Percentiles rank a stretch among this genome's conserved stretches.
phyloP scores from a whole-genome alignment of 2,113 vertebrate genomes.

The Festucalex cinctus region DNA sequence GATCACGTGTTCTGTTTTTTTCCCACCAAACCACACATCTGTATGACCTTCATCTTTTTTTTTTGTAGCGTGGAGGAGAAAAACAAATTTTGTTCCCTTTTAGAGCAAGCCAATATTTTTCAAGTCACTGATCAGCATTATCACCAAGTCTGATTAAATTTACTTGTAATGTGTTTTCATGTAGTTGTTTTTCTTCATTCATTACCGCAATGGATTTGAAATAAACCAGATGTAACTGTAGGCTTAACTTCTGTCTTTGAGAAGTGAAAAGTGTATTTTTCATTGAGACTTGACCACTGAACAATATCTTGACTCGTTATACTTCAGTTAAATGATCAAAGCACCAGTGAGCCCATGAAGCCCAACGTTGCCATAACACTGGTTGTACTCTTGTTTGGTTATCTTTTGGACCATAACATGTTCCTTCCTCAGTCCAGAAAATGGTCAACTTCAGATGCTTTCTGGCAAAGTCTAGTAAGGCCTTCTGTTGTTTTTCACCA shows the following conservation, averaged over 20 bases:
- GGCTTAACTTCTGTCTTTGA: neutral
- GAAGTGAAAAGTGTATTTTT: neutral
- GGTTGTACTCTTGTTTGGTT: too few species aligned
- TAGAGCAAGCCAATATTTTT: slow-evolving; percentile 32
- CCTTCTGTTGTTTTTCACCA: too few species aligned
- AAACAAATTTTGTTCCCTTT: slow-evolving; percentile 40
- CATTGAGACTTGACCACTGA: neutral
- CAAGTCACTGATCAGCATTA: neutral
- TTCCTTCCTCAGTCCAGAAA: too few species aligned
- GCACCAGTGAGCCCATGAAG: too few species aligned
- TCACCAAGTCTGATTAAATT: neutral
- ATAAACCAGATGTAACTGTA: too few species aligned
- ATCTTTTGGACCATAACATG: too few species aligned
- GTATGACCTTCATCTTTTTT: neutral
- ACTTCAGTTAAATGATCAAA: too few species aligned
- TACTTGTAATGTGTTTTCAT: neutral
- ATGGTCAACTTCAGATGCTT: too few species aligned
- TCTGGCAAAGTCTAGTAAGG: too few species aligned
- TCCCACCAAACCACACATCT: slow-evolving; percentile 1
- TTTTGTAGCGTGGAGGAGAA: slow-evolving; percentile 37
- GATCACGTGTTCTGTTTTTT: slow-evolving; percentile 48
- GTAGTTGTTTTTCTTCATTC: neutral
- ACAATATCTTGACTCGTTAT: too few species aligned
- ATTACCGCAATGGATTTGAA: neutral
- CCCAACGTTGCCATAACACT: too few species aligned